Base-by-base conservation (phyloP, 2,888 invertebrate species). In the Acrobasis suavella region DNA sequence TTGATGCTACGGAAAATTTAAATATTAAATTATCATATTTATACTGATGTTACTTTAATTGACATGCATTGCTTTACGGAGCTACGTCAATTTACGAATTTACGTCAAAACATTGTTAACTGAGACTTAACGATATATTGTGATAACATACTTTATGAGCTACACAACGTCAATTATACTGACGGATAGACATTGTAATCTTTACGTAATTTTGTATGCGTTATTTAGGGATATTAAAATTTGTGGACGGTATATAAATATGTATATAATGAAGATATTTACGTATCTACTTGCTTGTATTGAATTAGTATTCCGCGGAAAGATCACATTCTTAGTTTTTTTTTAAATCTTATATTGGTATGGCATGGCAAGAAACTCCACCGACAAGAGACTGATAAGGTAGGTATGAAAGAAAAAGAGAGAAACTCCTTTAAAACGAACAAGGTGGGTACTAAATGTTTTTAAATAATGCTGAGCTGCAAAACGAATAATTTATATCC, bases 1-100 rank as follows among this genome's bases (percentile, higher is more conserved):
- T 22, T 22, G 5, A 22, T 22, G 22, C 32, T 32, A 32, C 32
- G 12, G 42, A 42, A 42, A 42, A 42, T 42, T 10, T 10, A 42
- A 42, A 12, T 14, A 42, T 42, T 42, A 42, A 42, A 42, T 10
- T 42, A 46, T 46, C n/a, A 14, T 46, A 46, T 46, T 10, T 46
- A 51, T 16, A 58, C 58, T 50, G 58, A 58, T 59, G 59, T 50
- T n/a, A 50, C 15, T 59, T 50, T 59, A 59, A 59, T 59, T 59
- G 59, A 59, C 59, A 59, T n/a, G 3, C 12, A 55, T 50, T 46
- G 46, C 46, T 46, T 46, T n/a, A 12, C 17, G 58, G 12, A 46
- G 52, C 32, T 14, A 58, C 32, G 49, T 49, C 22, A 14, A 22
- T 49, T 50, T 50, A 22, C n/a, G 50, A 50, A 50, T 59, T 50